Evolutionary conservation across 2,797 vertebrate genomes (phyloP).

Genomic region (Lagocephalus sceleratus): DNA sequence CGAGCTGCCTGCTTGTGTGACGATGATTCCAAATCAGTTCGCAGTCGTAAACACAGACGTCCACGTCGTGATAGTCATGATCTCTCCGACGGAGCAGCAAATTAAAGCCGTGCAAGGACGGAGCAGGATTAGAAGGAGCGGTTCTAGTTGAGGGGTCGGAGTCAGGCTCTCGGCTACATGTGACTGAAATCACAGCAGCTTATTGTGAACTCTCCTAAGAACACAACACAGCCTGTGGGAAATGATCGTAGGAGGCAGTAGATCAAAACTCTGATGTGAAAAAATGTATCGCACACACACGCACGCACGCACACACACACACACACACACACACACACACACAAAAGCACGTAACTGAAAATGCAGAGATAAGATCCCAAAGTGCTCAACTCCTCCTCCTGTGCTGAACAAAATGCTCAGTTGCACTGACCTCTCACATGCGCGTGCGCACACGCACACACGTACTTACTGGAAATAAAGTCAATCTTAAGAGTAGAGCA

Average conservation of each 20-base stretch:
- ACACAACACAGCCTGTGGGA: constrained; percentile 53
- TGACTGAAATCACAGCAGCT: constrained; percentile 63
- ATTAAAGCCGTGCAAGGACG: background rate
- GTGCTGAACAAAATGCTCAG: constrained; percentile 46
- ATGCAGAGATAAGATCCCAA: constrained; percentile 51
- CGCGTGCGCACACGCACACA: too few species aligned
- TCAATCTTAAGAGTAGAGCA: too few species aligned
- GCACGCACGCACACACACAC: constrained; percentile 23
- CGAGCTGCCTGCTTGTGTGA: background rate
- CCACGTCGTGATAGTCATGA: background rate
- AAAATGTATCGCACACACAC: constrained; percentile 34
- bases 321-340: constrained; percentile 9
- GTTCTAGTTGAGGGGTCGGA: constrained; percentile 10
- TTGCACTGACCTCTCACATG: constrained; percentile 27
- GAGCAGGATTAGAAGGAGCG: background rate
- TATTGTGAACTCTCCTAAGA: constrained; percentile 58
- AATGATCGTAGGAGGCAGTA: constrained; percentile 56
- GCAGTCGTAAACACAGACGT: constrained; percentile 4
- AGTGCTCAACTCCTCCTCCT: constrained; percentile 42
- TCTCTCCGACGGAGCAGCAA: background rate
- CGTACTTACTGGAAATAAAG: too few species aligned
- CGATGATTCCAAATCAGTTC: background rate
- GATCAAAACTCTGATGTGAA: constrained; percentile 64
- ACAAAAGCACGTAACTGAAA: constrained; percentile 39
- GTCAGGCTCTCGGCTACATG: constrained; percentile 46